Evolutionary conservation across 2,888 invertebrate genomes (phyloP).

Genomic region (Xestia sexstrigata): DNA sequence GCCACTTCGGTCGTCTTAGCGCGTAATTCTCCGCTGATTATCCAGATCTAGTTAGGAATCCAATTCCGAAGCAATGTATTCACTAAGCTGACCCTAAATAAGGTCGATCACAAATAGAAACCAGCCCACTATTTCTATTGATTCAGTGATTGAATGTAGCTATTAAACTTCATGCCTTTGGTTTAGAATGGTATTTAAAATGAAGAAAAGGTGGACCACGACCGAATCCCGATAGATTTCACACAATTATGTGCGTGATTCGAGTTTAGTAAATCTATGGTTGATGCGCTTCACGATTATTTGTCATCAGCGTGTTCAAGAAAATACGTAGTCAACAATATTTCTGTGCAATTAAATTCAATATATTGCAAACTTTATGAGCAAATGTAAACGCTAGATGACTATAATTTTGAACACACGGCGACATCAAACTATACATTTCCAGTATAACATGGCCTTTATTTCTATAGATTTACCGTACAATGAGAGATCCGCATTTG

Average conservation of each 20-base stretch:
- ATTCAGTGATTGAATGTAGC: not conserved
- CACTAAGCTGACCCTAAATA: constrained; percentile 12
- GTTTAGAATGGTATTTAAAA: not conserved
- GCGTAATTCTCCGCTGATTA: constrained; percentile 25
- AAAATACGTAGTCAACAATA: not conserved
- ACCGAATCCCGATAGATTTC: too few species aligned
- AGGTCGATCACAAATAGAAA: not conserved
- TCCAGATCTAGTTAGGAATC: constrained; percentile 22
- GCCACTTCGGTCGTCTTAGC: constrained; percentile 29
- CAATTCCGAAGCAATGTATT: constrained; percentile 28
- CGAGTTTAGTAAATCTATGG: too few species aligned
- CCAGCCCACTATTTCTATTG: not conserved
- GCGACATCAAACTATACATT: too few species aligned
- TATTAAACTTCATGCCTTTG: not conserved
- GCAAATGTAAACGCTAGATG: too few species aligned
- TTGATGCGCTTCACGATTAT: too few species aligned
- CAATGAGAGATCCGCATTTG: too few species aligned
- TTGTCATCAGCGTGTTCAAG: not conserved
- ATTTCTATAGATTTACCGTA: too few species aligned
- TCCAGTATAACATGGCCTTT: too few species aligned
- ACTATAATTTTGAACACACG: not conserved
- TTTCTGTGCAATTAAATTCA: not conserved
- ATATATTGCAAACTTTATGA: not conserved
- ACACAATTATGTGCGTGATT: too few species aligned
- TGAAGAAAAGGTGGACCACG: too few species aligned